Base-by-base conservation (phyloP, 2,797 vertebrate species). In the Austrolebias charrua region DNA sequence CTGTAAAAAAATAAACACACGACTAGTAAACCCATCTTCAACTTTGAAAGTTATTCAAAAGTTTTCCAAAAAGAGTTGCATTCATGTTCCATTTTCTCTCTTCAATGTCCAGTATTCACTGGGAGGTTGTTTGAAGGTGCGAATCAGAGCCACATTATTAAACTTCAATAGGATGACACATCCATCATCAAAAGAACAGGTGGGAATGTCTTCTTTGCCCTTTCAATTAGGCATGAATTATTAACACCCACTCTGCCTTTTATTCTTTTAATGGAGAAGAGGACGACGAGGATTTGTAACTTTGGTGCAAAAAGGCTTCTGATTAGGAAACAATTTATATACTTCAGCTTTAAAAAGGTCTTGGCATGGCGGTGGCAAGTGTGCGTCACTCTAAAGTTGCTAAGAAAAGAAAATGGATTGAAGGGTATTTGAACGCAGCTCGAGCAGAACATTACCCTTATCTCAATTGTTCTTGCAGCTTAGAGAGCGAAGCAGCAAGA, bases 161-260 rank as follows among this genome's bases (percentile, higher is more conserved):
- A 64, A 68, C 79, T 69, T 82, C 72, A 85, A 87, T 74, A 55
- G 67, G 60, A 43, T 74, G 81, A 84, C 74, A 78, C 78, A 79
- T 77, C 71, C 38, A 63, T 77, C 80, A 72, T 82, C 76, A 84
- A 85, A 82, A 60, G 79, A 87, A 58, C 76, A 85, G 86, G 81
- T 80, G 80, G 72, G 66, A 75, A 72, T 66, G 70, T 74, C 59
- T 58, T 76, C 71, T 33, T 48, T 66, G 63, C 69, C 66, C 79
- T 86, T 82, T 90, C 76, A 84, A 82, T 85, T 75, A 81, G 64
- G 8, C 59, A 16, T 66, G 63, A 76, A 84, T 74, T 81, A 86
- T 79, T 66, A 84, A 81, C 66, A 65, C 1, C 63, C 44, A 61
- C 52, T 64, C 50, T 46, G 52, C 63, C 56, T 84, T 80, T 80